Evolutionary conservation across 1,140 invertebrate species (phyloP), one percentile per base, ranked within the genome.

Genomic region (Calephelis virginiensis): DNA sequence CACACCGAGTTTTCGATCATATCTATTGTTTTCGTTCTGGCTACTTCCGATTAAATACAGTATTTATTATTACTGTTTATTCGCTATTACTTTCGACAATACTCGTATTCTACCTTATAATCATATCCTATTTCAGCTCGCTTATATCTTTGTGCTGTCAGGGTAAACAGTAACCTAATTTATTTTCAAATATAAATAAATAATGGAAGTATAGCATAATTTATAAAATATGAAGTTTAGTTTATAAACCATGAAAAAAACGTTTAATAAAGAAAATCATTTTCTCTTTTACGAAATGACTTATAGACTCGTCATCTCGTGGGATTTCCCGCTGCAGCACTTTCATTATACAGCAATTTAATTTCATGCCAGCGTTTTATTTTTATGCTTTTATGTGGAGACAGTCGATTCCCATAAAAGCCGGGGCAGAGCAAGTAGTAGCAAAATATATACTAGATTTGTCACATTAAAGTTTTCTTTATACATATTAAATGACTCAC

Each of bases 1-100:
- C 48, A 66, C 49, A 64, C 61, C 67, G 60, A 47, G 67, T 56
- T 56, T 71, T 68, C 59, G 70, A 71, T 71, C 66, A 67, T 68
- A 71, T 71, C 69, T 56, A 11, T 56, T 56, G 61, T 62, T 43
- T 10, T 62, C 8, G 46, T 47, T 63, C 8, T 63, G 8, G 17
- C 46, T 17, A 48, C 50, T 56, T 56, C 50, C 50, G 17, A 56
- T 56, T 56, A 6, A 43, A 43, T 43, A 43, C 40, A 5, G 50
- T 37, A 14, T 37, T 56, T 28, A 11, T 28, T 50, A 7, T 56
- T 56, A 37, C 17, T 28, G n/a, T 10, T 10, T 14, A 9, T 28
- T 53, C 9, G 6, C 8, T 9, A 6, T 9, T 9, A 9, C 14
- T 50, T 14, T 10, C 6, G 10, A 12, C 47, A 48, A n/a, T 48